These are phyloP conservation scores for Pelecanus crispus DNA, from an alignment of 2,113 vertebrate species.

Conservation along the genomic window DNA sequence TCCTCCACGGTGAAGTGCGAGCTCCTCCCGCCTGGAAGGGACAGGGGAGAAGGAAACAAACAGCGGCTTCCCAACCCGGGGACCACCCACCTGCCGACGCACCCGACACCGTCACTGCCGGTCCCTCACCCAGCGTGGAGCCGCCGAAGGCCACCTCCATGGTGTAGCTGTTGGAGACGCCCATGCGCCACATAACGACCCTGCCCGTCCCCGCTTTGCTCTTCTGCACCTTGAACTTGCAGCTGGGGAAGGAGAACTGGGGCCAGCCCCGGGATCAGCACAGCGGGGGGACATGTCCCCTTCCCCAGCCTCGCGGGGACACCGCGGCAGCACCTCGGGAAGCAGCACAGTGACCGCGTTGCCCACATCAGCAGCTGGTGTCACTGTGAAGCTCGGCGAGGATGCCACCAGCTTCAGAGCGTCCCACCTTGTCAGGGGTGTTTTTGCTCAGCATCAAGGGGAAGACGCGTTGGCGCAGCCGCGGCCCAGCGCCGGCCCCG, in stretches of 20 bases:
- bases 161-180: slow-evolving; percentile 90
- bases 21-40: slow-evolving; percentile 73
- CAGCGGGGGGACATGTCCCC: accelerated
- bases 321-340: not conserved
- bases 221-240: slow-evolving; percentile 90
- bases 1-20: slow-evolving; percentile 86
- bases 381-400: accelerated
- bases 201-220: slow-evolving; percentile 88
- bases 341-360: not conserved
- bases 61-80: accelerated
- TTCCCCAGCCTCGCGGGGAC: too few species aligned
- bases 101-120: accelerated
- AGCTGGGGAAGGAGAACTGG: slow-evolving; percentile 89
- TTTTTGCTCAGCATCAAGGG: slow-evolving; percentile 98
- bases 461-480: slow-evolving; percentile 81
- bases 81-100: accelerated
- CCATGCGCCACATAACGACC: slow-evolving; percentile 89
- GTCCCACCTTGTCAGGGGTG: slow-evolving; percentile 79
- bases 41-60: not conserved
- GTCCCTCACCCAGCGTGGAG: slow-evolving; percentile 82
- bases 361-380: accelerated
- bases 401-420: accelerated
- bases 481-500: not conserved
- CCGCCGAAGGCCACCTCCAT: slow-evolving; percentile 90
- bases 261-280: not conserved